Conservation (phyloP, 2,113 vertebrate genomes). For the Siniperca chuatsi region DNA sequence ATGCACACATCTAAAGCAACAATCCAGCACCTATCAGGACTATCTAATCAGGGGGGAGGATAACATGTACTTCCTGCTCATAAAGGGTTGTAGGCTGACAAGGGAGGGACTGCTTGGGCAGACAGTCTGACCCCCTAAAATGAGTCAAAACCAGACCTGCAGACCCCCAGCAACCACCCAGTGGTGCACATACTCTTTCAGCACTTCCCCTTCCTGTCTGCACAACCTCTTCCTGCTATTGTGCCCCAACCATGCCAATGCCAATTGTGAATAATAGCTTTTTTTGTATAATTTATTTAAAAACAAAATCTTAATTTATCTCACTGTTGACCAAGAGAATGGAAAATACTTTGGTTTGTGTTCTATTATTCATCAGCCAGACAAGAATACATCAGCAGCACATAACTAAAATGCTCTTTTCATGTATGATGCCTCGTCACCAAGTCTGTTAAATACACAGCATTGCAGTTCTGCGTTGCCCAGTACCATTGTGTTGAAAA, state of each 20-base stretch:
- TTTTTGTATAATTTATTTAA: conserved; percentile 68
- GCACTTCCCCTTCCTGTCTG: conserved; percentile 70
- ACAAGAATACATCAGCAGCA: conserved; percentile 26
- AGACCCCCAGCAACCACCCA: conserved; percentile 50
- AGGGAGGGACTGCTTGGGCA: conserved; percentile 9
- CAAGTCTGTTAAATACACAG: neutral
- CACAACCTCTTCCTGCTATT: conserved; percentile 81
- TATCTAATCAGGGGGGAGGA: conserved; percentile 11
- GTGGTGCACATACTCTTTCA: conserved; percentile 36
- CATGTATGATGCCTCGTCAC: conserved; percentile 4
- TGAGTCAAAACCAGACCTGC: conserved; percentile 33
- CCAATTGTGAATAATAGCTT: conserved; percentile 66
- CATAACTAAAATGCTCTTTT: conserved; percentile 30
- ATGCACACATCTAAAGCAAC: conserved; percentile 26
- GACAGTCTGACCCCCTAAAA: conserved; percentile 27
- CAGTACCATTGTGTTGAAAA: neutral
- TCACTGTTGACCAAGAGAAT: conserved; percentile 56
- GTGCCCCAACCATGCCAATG: conserved; percentile 66
- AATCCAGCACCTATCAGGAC: conserved; percentile 31
- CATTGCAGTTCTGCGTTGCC: neutral
- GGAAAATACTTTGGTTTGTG: conserved; percentile 48
- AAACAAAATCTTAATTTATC: conserved; percentile 55
- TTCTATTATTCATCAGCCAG: conserved; percentile 29
- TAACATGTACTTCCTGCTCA: conserved; percentile 39
- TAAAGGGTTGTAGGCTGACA: conserved; percentile 21